A percentile compares a stretch with the other conserved stretches of the same genome.
Conservation (phyloP, 2,113 vertebrate genomes). For the Tauraco erythrolophus region DNA sequence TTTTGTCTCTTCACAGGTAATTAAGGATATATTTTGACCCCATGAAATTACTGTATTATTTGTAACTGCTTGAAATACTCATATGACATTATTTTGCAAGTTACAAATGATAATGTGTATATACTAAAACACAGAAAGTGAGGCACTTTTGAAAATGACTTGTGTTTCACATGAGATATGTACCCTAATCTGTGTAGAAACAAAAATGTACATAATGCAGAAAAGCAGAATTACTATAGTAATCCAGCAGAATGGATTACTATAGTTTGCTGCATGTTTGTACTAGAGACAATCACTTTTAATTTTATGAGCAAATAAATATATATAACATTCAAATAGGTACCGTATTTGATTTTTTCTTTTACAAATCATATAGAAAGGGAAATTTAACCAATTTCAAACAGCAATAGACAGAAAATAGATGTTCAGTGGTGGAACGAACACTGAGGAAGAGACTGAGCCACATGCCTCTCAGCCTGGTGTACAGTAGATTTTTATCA, state of each 20-base stretch:
- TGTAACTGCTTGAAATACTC: neutral
- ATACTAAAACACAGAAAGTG: neutral
- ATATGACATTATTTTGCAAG: neutral
- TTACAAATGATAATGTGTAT: neutral
- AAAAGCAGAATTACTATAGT: neutral
- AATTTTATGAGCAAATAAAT: neutral
- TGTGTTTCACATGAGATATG: neutral
- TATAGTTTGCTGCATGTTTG: neutral
- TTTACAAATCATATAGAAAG: neutral
- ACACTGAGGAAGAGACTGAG: neutral
- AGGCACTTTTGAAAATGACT: neutral
- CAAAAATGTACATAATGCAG: neutral
- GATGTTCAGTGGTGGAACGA: neutral
- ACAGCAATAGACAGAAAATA: neutral
- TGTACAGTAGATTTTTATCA: neutral
- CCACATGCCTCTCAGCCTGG: neutral
- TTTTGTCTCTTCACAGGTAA: neutral
- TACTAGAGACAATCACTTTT: neutral
- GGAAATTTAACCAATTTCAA: neutral
- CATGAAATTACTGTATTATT: neutral
- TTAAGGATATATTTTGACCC: neutral
- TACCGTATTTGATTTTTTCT: neutral
- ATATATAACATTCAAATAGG: neutral
- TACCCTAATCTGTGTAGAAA: neutral
- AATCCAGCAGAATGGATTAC: no score